Evolutionary conservation across 92 coral and sea anemone genomes (phyloP).

Genomic region (Epizoanthus stellaris): DNA sequence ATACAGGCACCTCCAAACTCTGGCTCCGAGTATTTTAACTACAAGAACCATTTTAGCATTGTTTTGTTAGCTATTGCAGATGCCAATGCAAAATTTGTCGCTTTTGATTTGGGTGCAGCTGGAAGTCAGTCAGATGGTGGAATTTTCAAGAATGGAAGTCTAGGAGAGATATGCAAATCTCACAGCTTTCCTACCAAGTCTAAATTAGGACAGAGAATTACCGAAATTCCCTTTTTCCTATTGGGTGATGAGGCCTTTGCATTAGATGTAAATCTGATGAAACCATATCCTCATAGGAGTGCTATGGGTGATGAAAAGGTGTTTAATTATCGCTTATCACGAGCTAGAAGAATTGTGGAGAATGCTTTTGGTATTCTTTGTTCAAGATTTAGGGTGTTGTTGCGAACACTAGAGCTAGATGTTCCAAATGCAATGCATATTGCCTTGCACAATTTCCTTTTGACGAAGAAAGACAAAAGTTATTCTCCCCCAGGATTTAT

Average conservation of each 20-base stretch:
- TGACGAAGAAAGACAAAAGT: conserved; percentile 35
- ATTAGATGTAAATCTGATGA: conserved; percentile 17
- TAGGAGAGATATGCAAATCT: conserved; percentile 51
- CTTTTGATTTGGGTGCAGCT: conserved; percentile 53
- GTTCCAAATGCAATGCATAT: conserved; percentile 37
- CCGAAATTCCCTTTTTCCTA: conserved; percentile 8
- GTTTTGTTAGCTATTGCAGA: conserved; percentile 66
- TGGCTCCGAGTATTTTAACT: conserved; percentile 69
- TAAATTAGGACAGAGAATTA: neutral
- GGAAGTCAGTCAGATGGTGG: conserved; percentile 75
- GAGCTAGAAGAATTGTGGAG: conserved; percentile 40
- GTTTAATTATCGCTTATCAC: conserved; percentile 22
- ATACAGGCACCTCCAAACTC: conserved; percentile 68
- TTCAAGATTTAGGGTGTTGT: conserved; percentile 33
- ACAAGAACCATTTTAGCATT: conserved; percentile 64
- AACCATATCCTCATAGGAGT: conserved; percentile 32
- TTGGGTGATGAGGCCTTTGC: conserved; percentile 42
- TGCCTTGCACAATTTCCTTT: conserved; percentile 35
- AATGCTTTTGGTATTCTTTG: conserved; percentile 47
- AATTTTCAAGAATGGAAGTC: conserved; percentile 66
- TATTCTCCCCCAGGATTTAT: conserved; percentile 44
- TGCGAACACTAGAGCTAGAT: conserved; percentile 42
- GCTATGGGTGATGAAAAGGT: conserved; percentile 43
- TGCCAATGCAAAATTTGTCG: conserved; percentile 55
- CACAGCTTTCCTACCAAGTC: conserved; percentile 37